Evolutionary conservation across 2,113 vertebrate species (phyloP).

Genomic region (Lophotis ruficrista): DNA sequence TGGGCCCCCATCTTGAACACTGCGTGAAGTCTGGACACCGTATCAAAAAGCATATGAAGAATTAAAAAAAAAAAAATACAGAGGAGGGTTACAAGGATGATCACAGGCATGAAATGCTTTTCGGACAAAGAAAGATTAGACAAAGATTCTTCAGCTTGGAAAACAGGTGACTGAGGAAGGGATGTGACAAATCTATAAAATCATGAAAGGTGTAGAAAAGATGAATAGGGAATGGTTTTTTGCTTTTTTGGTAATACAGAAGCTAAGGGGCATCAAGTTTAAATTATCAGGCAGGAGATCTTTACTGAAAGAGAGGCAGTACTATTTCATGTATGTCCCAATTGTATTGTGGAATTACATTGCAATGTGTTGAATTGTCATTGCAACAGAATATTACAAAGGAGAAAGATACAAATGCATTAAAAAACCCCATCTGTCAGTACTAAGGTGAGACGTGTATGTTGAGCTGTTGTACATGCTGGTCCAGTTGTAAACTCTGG

Average conservation of each 20-base stretch:
- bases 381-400: background rate
- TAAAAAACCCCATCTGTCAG: background rate
- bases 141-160: constrained; percentile 45
- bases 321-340: background rate
- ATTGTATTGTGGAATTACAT: constrained; percentile 17
- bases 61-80: constrained; percentile 1
- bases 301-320: background rate
- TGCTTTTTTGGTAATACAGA: constrained; percentile 9
- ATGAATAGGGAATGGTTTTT: constrained; percentile 38
- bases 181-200: constrained; percentile 40
- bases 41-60: constrained; percentile 43
- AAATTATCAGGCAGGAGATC: constrained; percentile 50
- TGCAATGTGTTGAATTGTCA: too few relatives aligned
- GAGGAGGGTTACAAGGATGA: constrained; percentile 13
- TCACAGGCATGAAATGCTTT: constrained; percentile 46
- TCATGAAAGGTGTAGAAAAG: constrained; percentile 34
- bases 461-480: background rate
- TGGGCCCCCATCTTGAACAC: constrained; percentile 26
- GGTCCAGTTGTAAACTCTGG: background rate
- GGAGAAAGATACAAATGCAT: background rate
- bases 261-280: constrained; percentile 43
- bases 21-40: constrained; percentile 23
- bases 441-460: background rate
- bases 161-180: constrained; percentile 49
- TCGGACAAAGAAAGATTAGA: constrained; percentile 51